These are phyloP conservation scores for Malurus melanocephalus DNA, from an alignment of 2,113 vertebrate genomes.

Conservation along the genomic window DNA sequence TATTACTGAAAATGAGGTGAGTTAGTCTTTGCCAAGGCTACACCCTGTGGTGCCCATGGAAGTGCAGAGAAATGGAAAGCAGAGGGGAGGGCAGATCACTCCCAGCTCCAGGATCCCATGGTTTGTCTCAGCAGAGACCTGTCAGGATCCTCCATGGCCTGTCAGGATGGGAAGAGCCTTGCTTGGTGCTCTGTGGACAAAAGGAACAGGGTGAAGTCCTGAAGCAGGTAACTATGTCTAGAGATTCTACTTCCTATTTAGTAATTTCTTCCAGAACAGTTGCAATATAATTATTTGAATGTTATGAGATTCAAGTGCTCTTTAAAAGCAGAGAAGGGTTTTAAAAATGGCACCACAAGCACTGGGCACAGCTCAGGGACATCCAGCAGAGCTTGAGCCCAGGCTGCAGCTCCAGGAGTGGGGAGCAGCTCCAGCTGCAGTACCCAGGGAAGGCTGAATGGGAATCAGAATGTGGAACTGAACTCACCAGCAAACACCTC, in stretches of 20 bases:
- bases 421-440: background rate
- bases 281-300: background rate
- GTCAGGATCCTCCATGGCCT: too few relatives aligned
- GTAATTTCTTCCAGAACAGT: background rate
- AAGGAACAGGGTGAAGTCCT: background rate
- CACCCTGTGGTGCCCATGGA: background rate
- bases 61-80: background rate
- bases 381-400: background rate
- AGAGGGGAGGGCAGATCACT: background rate
- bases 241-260: background rate
- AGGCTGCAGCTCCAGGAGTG: background rate
- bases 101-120: background rate
- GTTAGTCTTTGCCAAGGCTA: background rate
- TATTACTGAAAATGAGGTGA: background rate
- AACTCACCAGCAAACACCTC: rapidly evolving
- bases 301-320: background rate
- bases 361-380: background rate
- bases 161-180: background rate
- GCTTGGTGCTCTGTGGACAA: too few relatives aligned
- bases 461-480: background rate
- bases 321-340: background rate
- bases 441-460: too few relatives aligned
- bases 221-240: background rate
- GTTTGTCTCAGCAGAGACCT: background rate
- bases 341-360: background rate